phyloP scores from a whole-genome alignment of 2,888 invertebrate genomes.

The Phalangium opilio region DNA sequence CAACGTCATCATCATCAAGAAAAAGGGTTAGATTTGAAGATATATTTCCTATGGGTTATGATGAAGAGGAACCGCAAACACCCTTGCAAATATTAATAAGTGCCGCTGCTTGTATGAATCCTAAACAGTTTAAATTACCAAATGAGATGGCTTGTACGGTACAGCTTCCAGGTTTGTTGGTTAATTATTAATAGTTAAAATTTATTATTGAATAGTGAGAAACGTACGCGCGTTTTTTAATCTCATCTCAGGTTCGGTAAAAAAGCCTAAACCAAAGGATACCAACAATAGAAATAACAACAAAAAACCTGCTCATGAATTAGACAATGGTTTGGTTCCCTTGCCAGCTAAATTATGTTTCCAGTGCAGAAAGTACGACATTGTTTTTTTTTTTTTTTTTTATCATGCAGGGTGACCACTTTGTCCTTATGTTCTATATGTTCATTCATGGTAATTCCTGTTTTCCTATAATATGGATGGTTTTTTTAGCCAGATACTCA shows the following conservation, averaged over 20 bases:
- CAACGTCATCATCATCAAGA: no score
- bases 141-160: slow-evolving; percentile 58
- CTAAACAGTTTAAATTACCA: slow-evolving; percentile 75
- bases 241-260: slow-evolving; percentile 29
- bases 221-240: neutral
- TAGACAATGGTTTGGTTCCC: slow-evolving; percentile 55
- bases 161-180: slow-evolving; percentile 49
- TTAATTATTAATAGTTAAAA: no score
- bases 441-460: neutral
- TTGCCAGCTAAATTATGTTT: slow-evolving; percentile 70
- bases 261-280: slow-evolving; percentile 23
- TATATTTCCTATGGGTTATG: neutral
- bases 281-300: slow-evolving; percentile 18
- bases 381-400: neutral
- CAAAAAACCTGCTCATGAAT: slow-evolving; percentile 38
- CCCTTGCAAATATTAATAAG: slow-evolving; percentile 63
- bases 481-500: no score
- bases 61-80: slow-evolving; percentile 25
- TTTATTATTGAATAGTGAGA: no score
- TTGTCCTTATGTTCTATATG: neutral
- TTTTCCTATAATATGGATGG: neutral
- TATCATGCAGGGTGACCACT: neutral
- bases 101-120: slow-evolving; percentile 71
- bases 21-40: neutral
- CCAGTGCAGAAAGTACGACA: slow-evolving; percentile 46